Percentiles rank a stretch among this genome's conserved stretches.
These are phyloP conservation scores for Eristalis intricaria DNA, from an alignment of 2,888 invertebrate genomes.

Conservation along the genomic window DNA sequence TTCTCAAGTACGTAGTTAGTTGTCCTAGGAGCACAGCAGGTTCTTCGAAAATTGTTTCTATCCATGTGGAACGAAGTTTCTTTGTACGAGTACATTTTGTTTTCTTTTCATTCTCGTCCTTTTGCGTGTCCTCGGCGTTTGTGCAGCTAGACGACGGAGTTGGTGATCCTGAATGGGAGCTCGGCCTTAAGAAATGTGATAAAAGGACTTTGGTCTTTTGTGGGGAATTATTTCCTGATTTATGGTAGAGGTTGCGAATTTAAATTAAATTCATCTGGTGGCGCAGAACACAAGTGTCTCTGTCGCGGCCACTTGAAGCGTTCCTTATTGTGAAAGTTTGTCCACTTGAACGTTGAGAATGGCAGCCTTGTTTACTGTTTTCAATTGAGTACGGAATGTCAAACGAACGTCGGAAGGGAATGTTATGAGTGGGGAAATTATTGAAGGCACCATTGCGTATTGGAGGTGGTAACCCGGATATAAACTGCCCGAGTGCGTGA, in stretches of 20 bases:
- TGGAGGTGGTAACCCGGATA: too few species aligned
- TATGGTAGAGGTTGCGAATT: slow-evolving; percentile 5
- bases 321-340: background rate
- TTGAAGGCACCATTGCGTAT: background rate
- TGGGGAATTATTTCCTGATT: background rate
- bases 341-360: background rate
- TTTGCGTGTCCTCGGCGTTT: background rate
- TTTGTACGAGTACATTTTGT: background rate
- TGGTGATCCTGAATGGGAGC: background rate
- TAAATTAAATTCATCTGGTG: slow-evolving; percentile 5
- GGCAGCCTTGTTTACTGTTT: background rate
- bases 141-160: background rate
- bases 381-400: background rate
- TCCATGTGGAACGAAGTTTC: background rate
- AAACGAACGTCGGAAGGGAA: background rate
- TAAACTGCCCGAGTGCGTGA: too few species aligned
- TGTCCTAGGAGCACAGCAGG: slow-evolving; percentile 24
- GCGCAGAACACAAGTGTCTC: background rate
- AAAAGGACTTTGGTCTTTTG: slow-evolving; percentile 8
- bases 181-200: background rate
- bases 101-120: background rate
- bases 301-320: background rate
- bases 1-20: slow-evolving; percentile 47
- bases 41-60: slow-evolving; percentile 28
- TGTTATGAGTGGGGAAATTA: background rate